Evolutionary conservation across 2,797 vertebrate genomes (phyloP), one percentile per base, ranked within the genome.

Genomic region (Molothrus aeneus): DNA sequence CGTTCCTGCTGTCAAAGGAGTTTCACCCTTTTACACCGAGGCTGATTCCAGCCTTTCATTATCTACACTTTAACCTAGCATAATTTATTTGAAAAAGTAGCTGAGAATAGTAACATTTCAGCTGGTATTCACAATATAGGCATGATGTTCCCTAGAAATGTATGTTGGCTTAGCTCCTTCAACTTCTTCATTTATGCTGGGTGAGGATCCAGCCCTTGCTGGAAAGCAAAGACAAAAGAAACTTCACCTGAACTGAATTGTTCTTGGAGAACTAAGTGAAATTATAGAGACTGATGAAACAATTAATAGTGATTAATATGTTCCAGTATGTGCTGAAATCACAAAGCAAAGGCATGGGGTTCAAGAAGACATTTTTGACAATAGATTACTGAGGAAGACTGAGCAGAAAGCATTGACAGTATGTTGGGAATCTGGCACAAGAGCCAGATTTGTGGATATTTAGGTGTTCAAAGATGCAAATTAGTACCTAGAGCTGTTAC

Each of bases 41-140:
- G 50, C 73, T 85, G 83, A 95, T 88, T 92, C 79, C 78, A 95
- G 83, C 80, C 90, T 93, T 95, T 97, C 94, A 96, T 93, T 96
- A 95, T 89, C 94, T 83, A 79, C 85, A 88, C 87, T 96, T 91
- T 83, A 90, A 79, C 75, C 78, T 54, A 64, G 78, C 68, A 94
- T 87, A 94, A 95, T 90, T 93, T 88, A 29, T 88, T 73, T 82
- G 68, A 88, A 93, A 90, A 95, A 94, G 88, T 4, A 8, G 64
- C 94, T 84, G 84, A 88, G 94, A 97, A 95, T 78, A 94, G 83
- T 50, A 94, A 87, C 31, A 1, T 92, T 95, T 95, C 70, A 90
- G 40, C 59, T 95, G 66, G 84, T 93, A 77, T 70, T 88, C 80
- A 61, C 83, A 82, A 51, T 50, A 81, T 28, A 81, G 71, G 60